Evolutionary conservation across 1,140 invertebrate genomes (phyloP).

Genomic region (Alviniconcha marisindica): DNA sequence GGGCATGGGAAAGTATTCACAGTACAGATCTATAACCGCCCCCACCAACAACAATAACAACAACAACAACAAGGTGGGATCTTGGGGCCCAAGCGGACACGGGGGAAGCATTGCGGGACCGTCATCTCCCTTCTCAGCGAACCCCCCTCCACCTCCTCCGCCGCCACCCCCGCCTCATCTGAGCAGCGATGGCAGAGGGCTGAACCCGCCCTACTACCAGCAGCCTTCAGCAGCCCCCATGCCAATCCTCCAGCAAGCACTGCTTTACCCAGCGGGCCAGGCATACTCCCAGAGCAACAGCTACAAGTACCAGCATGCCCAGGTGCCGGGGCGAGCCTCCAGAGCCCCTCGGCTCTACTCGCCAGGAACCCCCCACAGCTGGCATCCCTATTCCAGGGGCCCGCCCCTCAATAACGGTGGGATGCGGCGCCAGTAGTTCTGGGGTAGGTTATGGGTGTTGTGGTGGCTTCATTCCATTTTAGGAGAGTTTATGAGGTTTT

Average conservation of each 20-base stretch:
- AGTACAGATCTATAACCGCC: too few species aligned
- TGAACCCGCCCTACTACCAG: too few species aligned
- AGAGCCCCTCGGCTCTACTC: background rate
- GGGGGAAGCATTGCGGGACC: background rate
- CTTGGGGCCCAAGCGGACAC: background rate
- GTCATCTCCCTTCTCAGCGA: background rate
- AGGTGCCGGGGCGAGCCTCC: background rate
- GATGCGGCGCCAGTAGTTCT: background rate
- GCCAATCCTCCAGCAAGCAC: background rate
- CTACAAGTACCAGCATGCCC: background rate
- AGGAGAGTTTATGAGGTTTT: too few species aligned
- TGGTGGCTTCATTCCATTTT: too few species aligned
- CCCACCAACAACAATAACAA: background rate
- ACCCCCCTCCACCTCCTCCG: background rate
- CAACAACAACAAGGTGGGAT: background rate
- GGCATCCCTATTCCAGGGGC: background rate
- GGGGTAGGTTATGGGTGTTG: slow-evolving; percentile 1
- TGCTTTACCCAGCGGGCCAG: background rate
- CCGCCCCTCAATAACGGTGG: background rate
- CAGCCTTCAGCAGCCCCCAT: too few species aligned
- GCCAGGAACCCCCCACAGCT: background rate
- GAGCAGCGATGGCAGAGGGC: background rate
- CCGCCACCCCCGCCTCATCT: background rate
- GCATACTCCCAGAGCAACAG: background rate
- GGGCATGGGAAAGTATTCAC: background rate